Conservation (phyloP, 2,113 vertebrate genomes). For the Nesogale talazaci region DNA sequence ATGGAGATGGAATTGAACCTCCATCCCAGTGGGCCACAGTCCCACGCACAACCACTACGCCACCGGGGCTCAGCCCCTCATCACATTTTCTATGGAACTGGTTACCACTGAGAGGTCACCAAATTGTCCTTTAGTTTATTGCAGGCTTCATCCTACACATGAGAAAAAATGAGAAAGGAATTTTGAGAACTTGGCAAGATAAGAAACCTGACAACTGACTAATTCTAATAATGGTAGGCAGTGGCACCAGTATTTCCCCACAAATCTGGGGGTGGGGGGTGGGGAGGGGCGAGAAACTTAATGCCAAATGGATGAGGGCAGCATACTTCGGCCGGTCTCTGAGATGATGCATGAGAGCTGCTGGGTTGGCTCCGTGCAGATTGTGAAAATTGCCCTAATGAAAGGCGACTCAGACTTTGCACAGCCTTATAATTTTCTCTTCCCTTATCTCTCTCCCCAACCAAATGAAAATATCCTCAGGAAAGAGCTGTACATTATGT, state of each 20-base stretch:
- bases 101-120: conserved; percentile 37
- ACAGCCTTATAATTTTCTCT: background rate
- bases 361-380: background rate
- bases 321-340: background rate
- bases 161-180: background rate
- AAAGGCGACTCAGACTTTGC: background rate
- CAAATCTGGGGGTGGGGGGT: background rate
- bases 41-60: no score
- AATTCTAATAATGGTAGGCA: background rate
- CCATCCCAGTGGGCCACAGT: no score
- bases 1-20: no score
- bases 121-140: background rate
- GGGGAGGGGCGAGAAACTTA: background rate
- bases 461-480: background rate
- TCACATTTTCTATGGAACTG: background rate
- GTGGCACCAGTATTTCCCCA: background rate
- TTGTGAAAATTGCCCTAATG: background rate
- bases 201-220: background rate
- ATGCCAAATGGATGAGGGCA: background rate
- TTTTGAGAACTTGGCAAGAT: background rate
- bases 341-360: background rate
- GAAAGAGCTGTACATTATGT: background rate
- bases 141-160: background rate
- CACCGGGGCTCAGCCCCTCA: no score
- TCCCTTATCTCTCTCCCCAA: background rate